A percentile compares a stretch with the other conserved stretches of the same genome.
Conservation (phyloP, 2,888 invertebrate species). For the Amphimallon solstitiale region DNA sequence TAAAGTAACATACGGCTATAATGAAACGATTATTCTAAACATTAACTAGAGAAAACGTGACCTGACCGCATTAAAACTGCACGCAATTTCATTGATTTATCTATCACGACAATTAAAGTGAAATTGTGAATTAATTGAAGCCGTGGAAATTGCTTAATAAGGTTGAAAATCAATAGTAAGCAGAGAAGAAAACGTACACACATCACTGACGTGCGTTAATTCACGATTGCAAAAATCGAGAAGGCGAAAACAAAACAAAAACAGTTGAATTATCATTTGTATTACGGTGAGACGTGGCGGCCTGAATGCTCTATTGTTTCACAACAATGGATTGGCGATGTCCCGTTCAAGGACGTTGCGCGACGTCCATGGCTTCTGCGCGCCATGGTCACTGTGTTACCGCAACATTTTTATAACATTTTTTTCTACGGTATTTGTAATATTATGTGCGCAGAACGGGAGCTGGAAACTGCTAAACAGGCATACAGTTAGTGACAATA, state of each 20-base stretch:
- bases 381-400: conserved; percentile 7
- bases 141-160: too few relatives aligned
- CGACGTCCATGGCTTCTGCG: not conserved
- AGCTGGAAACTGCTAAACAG: too few relatives aligned
- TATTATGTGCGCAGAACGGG: too few relatives aligned
- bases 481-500: too few relatives aligned
- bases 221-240: not conserved
- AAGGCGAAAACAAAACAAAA: not conserved
- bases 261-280: not conserved
- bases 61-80: too few relatives aligned
- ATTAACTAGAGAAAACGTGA: too few relatives aligned
- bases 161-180: not conserved
- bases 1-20: too few relatives aligned
- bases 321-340: conserved; percentile 3
- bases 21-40: too few relatives aligned
- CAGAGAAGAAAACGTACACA: not conserved
- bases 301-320: not conserved
- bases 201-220: not conserved
- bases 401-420: conserved; percentile 1
- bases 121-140: too few relatives aligned
- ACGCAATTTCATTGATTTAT: too few relatives aligned
- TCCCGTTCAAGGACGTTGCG: conserved; percentile 3
- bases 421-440: not conserved
- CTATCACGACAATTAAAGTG: too few relatives aligned
- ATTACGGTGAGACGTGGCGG: not conserved